These are phyloP conservation scores for Sebastes fasciatus DNA, from an alignment of 2,113 vertebrate species.

Conservation along the genomic window DNA sequence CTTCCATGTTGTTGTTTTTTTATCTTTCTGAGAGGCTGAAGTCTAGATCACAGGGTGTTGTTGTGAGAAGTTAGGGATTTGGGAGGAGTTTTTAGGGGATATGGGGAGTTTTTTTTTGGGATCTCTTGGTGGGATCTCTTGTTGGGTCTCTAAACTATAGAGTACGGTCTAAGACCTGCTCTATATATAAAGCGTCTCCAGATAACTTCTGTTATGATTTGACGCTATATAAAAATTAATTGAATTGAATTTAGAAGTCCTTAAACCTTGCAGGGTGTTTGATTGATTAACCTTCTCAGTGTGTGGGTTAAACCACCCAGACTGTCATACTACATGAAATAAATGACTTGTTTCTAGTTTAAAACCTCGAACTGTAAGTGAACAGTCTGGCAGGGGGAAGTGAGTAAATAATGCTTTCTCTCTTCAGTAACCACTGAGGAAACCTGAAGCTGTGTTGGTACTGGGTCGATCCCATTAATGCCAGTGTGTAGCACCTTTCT, in stretches of 20 bases:
- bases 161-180: no score
- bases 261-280: not conserved
- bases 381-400: not conserved
- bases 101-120: no score
- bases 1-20: not conserved
- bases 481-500: not conserved
- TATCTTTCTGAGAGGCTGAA: not conserved
- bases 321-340: not conserved
- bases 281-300: not conserved
- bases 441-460: not conserved
- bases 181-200: no score
- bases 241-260: not conserved
- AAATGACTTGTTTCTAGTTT: not conserved
- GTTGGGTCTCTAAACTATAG: no score
- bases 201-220: no score
- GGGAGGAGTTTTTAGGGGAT: not conserved
- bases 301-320: not conserved
- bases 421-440: not conserved
- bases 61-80: not conserved
- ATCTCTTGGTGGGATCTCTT: no score
- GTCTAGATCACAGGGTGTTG: not conserved
- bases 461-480: not conserved
- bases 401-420: not conserved
- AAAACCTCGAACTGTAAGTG: not conserved
- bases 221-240: no score